phyloP scores from a whole-genome alignment of 2,888 invertebrate species.

The Arrhopalites spinosus region DNA sequence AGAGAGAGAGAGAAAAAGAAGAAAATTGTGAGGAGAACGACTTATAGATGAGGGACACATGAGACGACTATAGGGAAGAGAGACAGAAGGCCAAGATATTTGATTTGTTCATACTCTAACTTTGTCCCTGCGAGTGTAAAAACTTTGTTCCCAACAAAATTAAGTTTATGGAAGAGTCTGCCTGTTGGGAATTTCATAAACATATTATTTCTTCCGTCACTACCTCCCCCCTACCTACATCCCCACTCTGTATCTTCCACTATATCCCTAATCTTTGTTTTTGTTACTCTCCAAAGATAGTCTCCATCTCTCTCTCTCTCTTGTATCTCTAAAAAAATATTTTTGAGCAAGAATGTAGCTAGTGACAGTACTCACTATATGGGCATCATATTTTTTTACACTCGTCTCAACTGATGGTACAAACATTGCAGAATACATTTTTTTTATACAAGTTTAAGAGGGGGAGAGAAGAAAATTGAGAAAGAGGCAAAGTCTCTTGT shows the following conservation, averaged over 20 bases:
- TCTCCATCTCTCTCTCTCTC: not conserved
- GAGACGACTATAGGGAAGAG: slow-evolving; percentile 22
- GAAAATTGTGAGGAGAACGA: not conserved
- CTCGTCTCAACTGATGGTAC: too few species aligned
- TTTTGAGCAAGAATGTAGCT: not conserved
- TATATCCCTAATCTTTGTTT: not conserved
- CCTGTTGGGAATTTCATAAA: slow-evolving; percentile 47
- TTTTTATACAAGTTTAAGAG: not conserved
- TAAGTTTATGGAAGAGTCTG: slow-evolving; percentile 47
- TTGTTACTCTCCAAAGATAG: too few species aligned
- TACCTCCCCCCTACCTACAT: not conserved
- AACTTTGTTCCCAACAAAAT: slow-evolving; percentile 49
- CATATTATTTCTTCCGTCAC: slow-evolving; percentile 37
- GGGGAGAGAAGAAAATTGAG: slow-evolving; percentile 14
- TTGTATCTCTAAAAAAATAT: not conserved
- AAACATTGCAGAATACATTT: not conserved
- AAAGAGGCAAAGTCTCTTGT: slow-evolving; percentile 19
- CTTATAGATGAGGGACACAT: not conserved
- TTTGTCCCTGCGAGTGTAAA: slow-evolving; percentile 44
- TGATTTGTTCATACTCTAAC: slow-evolving; percentile 43
- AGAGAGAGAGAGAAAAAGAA: not conserved
- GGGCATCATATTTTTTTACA: not conserved
- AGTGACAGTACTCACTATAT: not conserved
- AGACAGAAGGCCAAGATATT: slow-evolving; percentile 38
- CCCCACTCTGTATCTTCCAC: not conserved